Evolutionary conservation across 2,888 invertebrate genomes (phyloP).

Genomic region (Catocala sponsa): DNA sequence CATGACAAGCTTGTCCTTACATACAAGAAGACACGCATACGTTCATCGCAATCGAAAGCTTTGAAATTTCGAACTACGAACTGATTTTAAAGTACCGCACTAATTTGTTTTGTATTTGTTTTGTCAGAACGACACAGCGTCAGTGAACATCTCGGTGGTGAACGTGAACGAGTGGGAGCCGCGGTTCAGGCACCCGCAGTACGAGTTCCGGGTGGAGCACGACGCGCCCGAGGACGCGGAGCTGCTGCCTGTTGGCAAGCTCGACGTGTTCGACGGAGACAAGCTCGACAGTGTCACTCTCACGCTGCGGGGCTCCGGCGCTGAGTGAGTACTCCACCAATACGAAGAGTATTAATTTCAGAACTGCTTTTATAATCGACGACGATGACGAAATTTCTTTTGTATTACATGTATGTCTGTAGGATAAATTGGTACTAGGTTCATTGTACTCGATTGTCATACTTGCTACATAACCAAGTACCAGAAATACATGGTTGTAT

Average conservation of each 20-base stretch:
- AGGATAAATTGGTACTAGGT: no score
- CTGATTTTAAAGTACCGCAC: neutral
- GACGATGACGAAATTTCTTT: no score
- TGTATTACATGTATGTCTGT: no score
- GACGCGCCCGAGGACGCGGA: conserved; percentile 58
- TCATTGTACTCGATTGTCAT: no score
- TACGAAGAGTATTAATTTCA: no score
- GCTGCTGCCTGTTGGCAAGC: conserved; percentile 87
- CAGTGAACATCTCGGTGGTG: conserved; percentile 93
- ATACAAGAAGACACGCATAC: no score
- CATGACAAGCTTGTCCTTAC: no score
- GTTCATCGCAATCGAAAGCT: no score
- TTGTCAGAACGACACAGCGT: conserved; percentile 94
- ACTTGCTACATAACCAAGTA: no score
- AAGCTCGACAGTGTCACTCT: conserved; percentile 91
- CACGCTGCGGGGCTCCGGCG: conserved; percentile 91
- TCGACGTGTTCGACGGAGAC: conserved; percentile 97
- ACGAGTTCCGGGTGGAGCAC: conserved; percentile 91
- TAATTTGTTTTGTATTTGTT: neutral
- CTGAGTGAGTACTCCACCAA: conserved; percentile 79
- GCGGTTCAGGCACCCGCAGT: conserved; percentile 95
- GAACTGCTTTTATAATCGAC: no score
- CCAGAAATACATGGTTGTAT: no score
- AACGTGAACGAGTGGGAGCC: conserved; percentile 98
- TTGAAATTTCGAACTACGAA: no score